Evolutionary conservation across 2,888 invertebrate species (phyloP).

Genomic region (Andrena trimmerana): DNA sequence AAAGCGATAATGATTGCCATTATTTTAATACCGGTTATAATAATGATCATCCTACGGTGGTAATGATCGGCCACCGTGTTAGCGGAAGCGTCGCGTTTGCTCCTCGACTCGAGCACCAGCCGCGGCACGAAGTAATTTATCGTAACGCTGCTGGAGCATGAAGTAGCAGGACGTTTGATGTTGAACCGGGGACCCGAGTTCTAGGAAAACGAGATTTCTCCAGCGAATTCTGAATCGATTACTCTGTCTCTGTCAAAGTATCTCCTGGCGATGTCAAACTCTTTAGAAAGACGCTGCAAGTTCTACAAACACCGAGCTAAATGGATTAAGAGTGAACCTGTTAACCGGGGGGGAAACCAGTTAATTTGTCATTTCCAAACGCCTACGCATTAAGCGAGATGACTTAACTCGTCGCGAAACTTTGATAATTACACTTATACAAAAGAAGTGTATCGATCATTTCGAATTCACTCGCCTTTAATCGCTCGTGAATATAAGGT

Average conservation of each 20-base stretch:
- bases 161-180: conserved; percentile 21
- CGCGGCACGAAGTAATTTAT: conserved; percentile 38
- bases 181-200: background rate
- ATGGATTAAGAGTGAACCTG: conserved; percentile 4
- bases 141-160: conserved; percentile 17
- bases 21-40: conserved; percentile 56
- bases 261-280: background rate
- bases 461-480: too few species aligned
- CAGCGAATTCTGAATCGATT: conserved; percentile 7
- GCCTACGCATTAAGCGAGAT: background rate
- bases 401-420: background rate
- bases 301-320: background rate
- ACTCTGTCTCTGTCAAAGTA: conserved; percentile 5
- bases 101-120: conserved; percentile 30
- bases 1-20: conserved; percentile 57
- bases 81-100: conserved; percentile 31
- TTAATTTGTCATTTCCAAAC: background rate
- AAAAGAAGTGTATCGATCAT: background rate
- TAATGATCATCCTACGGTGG: conserved; percentile 29
- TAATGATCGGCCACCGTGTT: conserved; percentile 53
- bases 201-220: background rate
- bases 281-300: background rate
- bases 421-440: background rate
- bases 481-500: too few species aligned
- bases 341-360: background rate